Evolutionary conservation across 2,888 invertebrate genomes (phyloP).

Genomic region (Drosophila stalkeri): DNA sequence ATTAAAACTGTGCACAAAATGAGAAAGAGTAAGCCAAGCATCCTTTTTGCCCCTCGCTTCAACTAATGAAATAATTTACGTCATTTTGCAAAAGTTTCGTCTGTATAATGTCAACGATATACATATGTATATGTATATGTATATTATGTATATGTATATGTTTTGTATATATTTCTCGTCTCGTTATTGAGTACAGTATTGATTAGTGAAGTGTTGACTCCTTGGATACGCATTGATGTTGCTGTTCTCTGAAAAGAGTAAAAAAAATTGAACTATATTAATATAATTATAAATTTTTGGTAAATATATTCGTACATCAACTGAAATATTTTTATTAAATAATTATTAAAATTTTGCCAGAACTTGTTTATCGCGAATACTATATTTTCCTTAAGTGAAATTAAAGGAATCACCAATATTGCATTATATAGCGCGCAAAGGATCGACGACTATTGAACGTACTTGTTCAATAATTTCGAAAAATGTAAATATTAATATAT

Average conservation of each 20-base stretch:
- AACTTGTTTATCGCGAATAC: too few species aligned
- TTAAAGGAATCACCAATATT: conserved; percentile 8
- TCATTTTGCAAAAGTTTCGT: conserved; percentile 25
- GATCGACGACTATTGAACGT: not conserved
- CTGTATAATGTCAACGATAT: conserved; percentile 16
- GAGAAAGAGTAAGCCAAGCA: conserved; percentile 25
- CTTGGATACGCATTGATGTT: not conserved
- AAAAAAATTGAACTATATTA: not conserved
- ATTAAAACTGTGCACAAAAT: conserved; percentile 75
- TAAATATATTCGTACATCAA: not conserved
- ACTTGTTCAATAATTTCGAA: conserved; percentile 32
- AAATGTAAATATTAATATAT: conserved; percentile 45
- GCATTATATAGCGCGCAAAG: conserved; percentile 23
- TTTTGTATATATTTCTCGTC: conserved; percentile 8
- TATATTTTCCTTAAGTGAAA: not conserved
- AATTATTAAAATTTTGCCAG: not conserved
- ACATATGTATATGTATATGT: not conserved
- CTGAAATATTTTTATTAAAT: not conserved
- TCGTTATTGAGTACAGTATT: conserved; percentile 11
- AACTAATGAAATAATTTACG: conserved; percentile 54
- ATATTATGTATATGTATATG: not conserved
- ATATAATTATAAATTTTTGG: not conserved
- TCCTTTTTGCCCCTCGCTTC: not conserved
- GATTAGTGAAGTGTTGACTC: conserved; percentile 10
- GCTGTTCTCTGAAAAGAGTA: conserved; percentile 28